Conservation (phyloP, 2,888 invertebrate species). For the Emmelina monodactyla region DNA sequence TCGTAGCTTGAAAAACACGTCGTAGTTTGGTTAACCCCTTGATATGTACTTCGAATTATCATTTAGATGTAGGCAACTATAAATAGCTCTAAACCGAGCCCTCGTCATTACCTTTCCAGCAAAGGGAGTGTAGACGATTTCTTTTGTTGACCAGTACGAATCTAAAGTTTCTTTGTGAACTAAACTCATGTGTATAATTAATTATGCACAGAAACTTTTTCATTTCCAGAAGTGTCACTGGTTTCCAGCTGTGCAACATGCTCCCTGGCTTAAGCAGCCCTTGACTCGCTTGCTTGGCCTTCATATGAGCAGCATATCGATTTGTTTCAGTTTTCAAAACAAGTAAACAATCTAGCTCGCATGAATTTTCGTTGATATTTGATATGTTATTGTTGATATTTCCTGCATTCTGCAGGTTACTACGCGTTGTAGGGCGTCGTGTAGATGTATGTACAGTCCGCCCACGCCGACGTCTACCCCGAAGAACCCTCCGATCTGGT, state of each 20-base stretch:
- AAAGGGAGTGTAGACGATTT: conserved; percentile 15
- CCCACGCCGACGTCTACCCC: background rate
- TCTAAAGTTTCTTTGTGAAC: conserved; percentile 16
- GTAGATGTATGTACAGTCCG: conserved; percentile 8
- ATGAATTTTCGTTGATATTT: background rate
- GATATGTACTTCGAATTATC: conserved; percentile 15
- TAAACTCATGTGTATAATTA: conserved; percentile 13
- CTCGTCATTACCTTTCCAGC: conserved; percentile 13
- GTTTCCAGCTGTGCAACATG: background rate
- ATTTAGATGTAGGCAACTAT: conserved; percentile 16
- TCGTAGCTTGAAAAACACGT: conserved; percentile 14
- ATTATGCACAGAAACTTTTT: conserved; percentile 10
- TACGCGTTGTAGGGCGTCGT: no score
- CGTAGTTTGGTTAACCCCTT: conserved; percentile 12
- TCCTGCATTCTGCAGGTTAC: no score
- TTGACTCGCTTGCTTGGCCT: background rate
- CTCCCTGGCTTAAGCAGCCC: background rate
- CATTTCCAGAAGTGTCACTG: conserved; percentile 8
- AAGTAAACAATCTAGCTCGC: background rate
- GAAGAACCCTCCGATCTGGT: background rate
- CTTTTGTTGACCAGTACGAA: conserved; percentile 16
- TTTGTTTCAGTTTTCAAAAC: no score
- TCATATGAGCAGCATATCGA: background rate
- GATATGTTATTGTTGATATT: no score
- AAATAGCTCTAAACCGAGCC: conserved; percentile 16